Conservation (phyloP, 2,888 invertebrate genomes). For the Lasioglossum vierecki region DNA sequence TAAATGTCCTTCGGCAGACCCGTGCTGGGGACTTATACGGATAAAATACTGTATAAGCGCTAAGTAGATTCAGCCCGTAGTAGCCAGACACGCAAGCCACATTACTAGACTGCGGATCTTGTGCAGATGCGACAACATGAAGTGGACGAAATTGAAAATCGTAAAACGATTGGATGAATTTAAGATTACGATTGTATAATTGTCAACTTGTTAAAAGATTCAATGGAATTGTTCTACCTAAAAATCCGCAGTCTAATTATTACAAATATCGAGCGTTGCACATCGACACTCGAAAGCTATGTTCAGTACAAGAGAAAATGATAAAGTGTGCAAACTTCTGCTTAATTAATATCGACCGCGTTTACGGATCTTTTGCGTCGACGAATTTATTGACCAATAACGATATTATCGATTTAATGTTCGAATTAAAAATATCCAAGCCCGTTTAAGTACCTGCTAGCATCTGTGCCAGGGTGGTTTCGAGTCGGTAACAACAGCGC, state of each 20-base stretch:
- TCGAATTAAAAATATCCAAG: not conserved
- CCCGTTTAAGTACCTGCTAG: conserved; percentile 12
- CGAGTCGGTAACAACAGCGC: conserved; percentile 23
- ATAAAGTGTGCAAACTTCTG: not conserved
- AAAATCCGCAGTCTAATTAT: not conserved
- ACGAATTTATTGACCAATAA: not conserved
- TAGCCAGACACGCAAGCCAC: too few relatives aligned
- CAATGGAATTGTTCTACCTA: not conserved
- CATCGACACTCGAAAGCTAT: not conserved
- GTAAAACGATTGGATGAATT: not conserved
- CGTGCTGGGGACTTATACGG: too few relatives aligned
- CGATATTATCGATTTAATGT: not conserved
- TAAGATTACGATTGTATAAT: not conserved
- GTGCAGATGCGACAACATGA: not conserved
- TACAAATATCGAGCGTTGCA: too few relatives aligned
- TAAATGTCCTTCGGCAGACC: too few relatives aligned
- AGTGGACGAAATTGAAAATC: too few relatives aligned
- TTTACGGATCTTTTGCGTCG: not conserved
- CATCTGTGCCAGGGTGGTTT: conserved; percentile 16
- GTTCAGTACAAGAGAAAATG: not conserved
- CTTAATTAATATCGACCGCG: not conserved
- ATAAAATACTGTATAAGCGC: too few relatives aligned
- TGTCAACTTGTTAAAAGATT: not conserved
- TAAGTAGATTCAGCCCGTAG: too few relatives aligned
- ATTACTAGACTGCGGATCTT: too few relatives aligned